Conservation (phyloP, 1,140 invertebrate genomes). For the Zaprionus capensis region DNA sequence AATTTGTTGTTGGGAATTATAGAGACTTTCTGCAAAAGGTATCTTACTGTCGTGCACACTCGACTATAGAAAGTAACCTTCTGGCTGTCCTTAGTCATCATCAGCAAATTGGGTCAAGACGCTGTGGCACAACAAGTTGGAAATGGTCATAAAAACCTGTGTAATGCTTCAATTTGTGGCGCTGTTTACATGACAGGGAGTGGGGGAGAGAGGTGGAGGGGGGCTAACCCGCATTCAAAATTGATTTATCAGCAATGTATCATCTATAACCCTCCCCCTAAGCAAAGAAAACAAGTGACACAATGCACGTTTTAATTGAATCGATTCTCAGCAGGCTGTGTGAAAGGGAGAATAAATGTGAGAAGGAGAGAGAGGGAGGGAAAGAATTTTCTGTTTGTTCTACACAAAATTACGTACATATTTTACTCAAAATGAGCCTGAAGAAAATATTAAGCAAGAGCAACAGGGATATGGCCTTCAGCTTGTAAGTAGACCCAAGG, state of each 20-base stretch:
- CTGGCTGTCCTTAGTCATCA: constrained; percentile 62
- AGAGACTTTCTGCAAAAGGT: too few relatives aligned
- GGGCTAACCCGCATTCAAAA: constrained; percentile 39
- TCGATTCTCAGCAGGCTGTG: constrained; percentile 16
- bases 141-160: constrained; percentile 22
- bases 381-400: constrained; percentile 5
- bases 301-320: constrained; percentile 28
- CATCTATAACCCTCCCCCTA: neutral
- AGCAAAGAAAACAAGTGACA: neutral
- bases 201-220: neutral
- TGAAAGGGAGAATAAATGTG: neutral
- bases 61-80: too few relatives aligned
- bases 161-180: constrained; percentile 45
- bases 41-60: too few relatives aligned
- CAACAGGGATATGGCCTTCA: constrained; percentile 18
- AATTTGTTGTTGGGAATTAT: too few relatives aligned
- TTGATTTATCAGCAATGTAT: constrained; percentile 43
- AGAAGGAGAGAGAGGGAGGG: neutral
- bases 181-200: constrained; percentile 21
- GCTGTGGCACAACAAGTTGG: constrained; percentile 1
- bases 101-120: constrained; percentile 38
- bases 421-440: constrained; percentile 42
- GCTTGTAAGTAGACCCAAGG: constrained; percentile 51
- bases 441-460: constrained; percentile 43
- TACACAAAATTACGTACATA: neutral